Percentiles rank a stretch among this genome's conserved stretches.
These are phyloP conservation scores for Hyperoplus lanceolatus DNA, from an alignment of 2,797 vertebrate genomes.

Conservation along the genomic window DNA sequence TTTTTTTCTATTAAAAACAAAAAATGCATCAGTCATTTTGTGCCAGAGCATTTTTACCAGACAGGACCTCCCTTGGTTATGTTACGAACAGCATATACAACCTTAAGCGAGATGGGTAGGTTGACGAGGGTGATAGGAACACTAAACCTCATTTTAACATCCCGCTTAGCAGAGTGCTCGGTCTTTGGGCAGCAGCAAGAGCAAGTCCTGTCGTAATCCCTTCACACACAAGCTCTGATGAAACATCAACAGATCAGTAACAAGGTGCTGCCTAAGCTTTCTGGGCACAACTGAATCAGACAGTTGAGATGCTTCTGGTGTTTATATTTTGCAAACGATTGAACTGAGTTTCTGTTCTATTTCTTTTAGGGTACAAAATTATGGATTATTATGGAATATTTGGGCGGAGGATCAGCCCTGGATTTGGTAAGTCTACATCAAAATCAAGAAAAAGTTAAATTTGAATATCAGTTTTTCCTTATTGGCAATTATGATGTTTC, in stretches of 20 bases:
- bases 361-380: constrained; percentile 93
- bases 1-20: not conserved
- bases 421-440: constrained; percentile 91
- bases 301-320: constrained; percentile 1
- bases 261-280: not conserved
- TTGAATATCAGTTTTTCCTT: not conserved
- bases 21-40: not conserved
- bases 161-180: not conserved
- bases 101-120: not conserved
- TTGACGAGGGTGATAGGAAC: not conserved
- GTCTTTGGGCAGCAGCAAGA: not conserved
- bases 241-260: not conserved
- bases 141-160: not conserved
- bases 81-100: not conserved
- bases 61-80: not conserved
- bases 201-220: not conserved
- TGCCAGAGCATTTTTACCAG: not conserved
- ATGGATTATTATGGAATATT: constrained; percentile 99
- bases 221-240: not conserved
- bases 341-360: constrained; percentile 35
- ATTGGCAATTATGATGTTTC: not conserved
- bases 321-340: not conserved
- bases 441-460: not conserved
- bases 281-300: not conserved
- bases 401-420: constrained; percentile 96